A percentile compares a stretch with the other conserved stretches of the same genome.
These are phyloP conservation scores for Choristoneura rosaceana DNA, from an alignment of 2,888 invertebrate species.

Conservation along the genomic window DNA sequence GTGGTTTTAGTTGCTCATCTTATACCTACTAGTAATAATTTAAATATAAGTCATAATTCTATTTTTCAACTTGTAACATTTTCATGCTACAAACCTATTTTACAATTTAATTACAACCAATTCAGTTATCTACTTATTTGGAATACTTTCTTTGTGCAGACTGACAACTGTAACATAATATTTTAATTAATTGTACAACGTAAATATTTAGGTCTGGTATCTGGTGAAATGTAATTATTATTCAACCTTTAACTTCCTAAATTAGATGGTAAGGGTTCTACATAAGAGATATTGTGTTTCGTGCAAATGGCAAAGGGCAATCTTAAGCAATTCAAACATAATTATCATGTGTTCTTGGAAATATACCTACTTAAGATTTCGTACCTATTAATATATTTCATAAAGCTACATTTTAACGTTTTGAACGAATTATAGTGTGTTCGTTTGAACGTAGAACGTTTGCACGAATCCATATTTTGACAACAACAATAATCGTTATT, in stretches of 20 bases:
- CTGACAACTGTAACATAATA: slow-evolving; percentile 12
- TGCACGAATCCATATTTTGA: too few species aligned
- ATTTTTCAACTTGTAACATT: too few species aligned
- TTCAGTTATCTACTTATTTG: neutral
- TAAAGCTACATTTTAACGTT: neutral
- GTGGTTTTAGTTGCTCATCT: too few species aligned
- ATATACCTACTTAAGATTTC: neutral
- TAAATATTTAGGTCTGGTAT: neutral
- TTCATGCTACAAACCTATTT: neutral
- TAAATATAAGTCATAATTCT: too few species aligned
- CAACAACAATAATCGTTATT: too few species aligned
- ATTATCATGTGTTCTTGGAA: neutral
- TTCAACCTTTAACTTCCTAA: slow-evolving; percentile 8
- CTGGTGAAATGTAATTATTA: slow-evolving; percentile 12
- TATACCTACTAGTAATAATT: too few species aligned
- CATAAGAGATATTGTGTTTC: slow-evolving; percentile 6
- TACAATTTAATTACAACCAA: neutral
- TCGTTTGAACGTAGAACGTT: too few species aligned
- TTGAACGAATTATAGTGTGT: too few species aligned
- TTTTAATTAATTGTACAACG: slow-evolving; percentile 15
- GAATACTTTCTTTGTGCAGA: neutral
- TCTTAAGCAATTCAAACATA: neutral
- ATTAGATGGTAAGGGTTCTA: neutral
- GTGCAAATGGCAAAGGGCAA: neutral
- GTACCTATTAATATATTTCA: neutral